Conservation (phyloP, 2,113 vertebrate species). For the Thymallus thymallus region DNA sequence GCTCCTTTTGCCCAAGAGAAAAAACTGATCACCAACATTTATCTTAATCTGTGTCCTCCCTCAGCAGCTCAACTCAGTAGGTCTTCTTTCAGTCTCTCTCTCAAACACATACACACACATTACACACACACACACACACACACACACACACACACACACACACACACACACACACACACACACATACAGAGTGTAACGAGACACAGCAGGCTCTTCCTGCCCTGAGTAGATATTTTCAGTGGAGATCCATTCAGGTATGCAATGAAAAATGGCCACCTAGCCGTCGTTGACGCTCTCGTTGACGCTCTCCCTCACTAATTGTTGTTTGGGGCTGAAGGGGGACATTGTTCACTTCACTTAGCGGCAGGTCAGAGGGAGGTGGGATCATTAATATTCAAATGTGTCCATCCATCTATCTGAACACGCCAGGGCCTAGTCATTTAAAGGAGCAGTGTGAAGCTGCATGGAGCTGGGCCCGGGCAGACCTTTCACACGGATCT, state of each 20-base stretch:
- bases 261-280: conserved; percentile 70
- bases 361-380: conserved; percentile 66
- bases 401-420: conserved; percentile 69
- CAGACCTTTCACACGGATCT: conserved; percentile 68
- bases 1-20: neutral
- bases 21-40: neutral
- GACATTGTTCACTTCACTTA: conserved; percentile 71
- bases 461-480: conserved; percentile 18
- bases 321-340: conserved; percentile 73
- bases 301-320: conserved; percentile 64
- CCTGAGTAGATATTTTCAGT: conserved; percentile 35
- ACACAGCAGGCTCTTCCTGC: no score
- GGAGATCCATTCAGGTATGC: conserved; percentile 41
- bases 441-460: conserved; percentile 43
- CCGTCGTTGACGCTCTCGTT: conserved; percentile 6
- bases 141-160: conserved; percentile 43
- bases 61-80: neutral
- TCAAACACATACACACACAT: neutral
- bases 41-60: neutral
- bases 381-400: conserved; percentile 70
- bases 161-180: conserved; percentile 6
- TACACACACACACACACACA: conserved; percentile 40
- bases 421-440: conserved; percentile 52
- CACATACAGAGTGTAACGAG: conserved; percentile 4
- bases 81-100: neutral